Conservation (phyloP, 2,888 invertebrate genomes). For the Ophion ellenae region DNA sequence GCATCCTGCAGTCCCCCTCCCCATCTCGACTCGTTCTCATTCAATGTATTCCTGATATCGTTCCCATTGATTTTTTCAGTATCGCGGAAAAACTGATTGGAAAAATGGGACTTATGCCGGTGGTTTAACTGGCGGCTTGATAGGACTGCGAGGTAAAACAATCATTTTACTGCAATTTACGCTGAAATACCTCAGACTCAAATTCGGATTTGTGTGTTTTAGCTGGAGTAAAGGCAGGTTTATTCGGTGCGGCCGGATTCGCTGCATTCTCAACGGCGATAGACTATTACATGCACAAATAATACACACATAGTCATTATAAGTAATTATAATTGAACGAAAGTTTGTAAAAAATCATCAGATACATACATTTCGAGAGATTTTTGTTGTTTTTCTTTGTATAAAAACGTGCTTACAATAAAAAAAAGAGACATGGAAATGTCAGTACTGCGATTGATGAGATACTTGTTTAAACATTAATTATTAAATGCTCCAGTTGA, state of each 20-base stretch:
- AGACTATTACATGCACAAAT: constrained; percentile 95
- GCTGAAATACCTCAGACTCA: constrained; percentile 7
- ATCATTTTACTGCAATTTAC: not conserved
- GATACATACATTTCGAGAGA: constrained; percentile 23
- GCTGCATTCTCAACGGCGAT: constrained; percentile 98
- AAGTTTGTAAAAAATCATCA: constrained; percentile 49
- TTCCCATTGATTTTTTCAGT: constrained; percentile 80
- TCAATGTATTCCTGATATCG: not conserved
- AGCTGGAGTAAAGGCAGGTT: constrained; percentile 97
- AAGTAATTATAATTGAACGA: constrained; percentile 64
- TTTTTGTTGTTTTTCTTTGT: constrained; percentile 19
- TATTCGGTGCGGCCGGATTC: constrained; percentile 98
- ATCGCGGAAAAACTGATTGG: constrained; percentile 97
- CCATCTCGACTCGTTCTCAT: no score
- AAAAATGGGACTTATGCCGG: constrained; percentile 98
- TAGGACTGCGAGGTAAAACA: constrained; percentile 90
- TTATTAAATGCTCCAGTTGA: constrained; percentile 17
- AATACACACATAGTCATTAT: constrained; percentile 46
- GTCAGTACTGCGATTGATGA: constrained; percentile 46
- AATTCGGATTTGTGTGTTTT: constrained; percentile 76
- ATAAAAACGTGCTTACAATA: not conserved
- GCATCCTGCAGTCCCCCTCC: no score
- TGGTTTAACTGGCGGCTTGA: constrained; percentile 96
- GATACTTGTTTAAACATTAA: constrained; percentile 34
- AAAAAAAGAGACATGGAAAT: constrained; percentile 35